Conservation (phyloP, 2,888 invertebrate genomes). For the Amphipyra berbera region DNA sequence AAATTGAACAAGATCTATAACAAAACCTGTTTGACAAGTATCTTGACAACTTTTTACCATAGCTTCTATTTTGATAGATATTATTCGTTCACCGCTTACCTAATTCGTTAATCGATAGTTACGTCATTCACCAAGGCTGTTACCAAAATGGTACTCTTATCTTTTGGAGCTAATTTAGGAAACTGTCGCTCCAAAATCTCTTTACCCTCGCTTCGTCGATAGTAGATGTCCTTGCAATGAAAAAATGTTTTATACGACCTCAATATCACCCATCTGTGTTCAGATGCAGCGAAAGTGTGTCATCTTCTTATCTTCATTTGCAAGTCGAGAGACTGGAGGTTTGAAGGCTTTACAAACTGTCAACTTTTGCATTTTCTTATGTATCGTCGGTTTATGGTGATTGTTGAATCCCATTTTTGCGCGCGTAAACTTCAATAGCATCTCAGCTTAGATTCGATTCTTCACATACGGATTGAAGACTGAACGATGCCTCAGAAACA, state of each 20-base stretch:
- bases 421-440: conserved; percentile 22
- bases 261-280: conserved; percentile 30
- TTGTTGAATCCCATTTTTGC: conserved; percentile 31
- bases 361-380: conserved; percentile 36
- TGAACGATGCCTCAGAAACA: conserved; percentile 43
- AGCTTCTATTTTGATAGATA: conserved; percentile 23
- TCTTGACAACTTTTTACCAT: conserved; percentile 5
- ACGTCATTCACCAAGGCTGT: conserved; percentile 36
- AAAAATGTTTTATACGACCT: conserved; percentile 43
- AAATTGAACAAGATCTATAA: not conserved
- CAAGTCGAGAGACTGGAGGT: conserved; percentile 44
- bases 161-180: conserved; percentile 38
- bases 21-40: conserved; percentile 26
- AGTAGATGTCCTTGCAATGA: conserved; percentile 40
- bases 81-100: conserved; percentile 13
- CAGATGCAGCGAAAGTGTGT: conserved; percentile 39
- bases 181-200: conserved; percentile 37
- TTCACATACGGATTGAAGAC: conserved; percentile 35
- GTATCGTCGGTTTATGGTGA: conserved; percentile 36
- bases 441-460: conserved; percentile 39
- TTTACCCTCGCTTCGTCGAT: conserved; percentile 37
- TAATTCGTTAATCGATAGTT: conserved; percentile 23
- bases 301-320: conserved; percentile 49
- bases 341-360: conserved; percentile 33
- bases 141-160: conserved; percentile 40